Base-by-base conservation (phyloP, 2,888 invertebrate genomes). In the Arctia plantaginis region DNA sequence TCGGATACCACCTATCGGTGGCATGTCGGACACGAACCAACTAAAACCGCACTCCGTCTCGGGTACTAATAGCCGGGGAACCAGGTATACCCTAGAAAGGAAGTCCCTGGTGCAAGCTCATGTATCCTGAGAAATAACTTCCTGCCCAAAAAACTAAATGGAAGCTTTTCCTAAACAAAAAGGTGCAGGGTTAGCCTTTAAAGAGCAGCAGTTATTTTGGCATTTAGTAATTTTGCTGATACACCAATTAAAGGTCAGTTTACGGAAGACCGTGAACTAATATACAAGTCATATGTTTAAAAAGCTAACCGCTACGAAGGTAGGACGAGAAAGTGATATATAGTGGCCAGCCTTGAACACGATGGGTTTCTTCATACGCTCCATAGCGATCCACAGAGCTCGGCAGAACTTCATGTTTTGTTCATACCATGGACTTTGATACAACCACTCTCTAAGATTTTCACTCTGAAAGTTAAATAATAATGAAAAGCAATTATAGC, bases 381-480 rank as follows among this genome's bases (percentile, higher is more conserved):
- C 92, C 91, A 97, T 92, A 8, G 96, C 94, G 66, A 96, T 92
- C 74, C 94, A 87, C 39, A 97, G 84, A 10, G 89, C 87, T 18
- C 91, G 91, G 30, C 90, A 91, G 83, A 96, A 96, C 75, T 85
- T 86, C 0, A 81, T 82, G 72, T 93, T 88, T 84, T 97, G 96
- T 13, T 96, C 93, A 69, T 95, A 92, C 97, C 97, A 97, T 3
- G 94, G 94, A 78, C 96, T 95, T 71, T 93, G 92, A 82, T 96
- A 97, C 80, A 96, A 86, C 67, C 93, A 93, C 51, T 95, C 91
- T 0, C 94, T 90, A 4, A 97, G 90, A 2, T 92, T 88, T 82
- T 94, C 91, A 79, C 96, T 96, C 93, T 84, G 78, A 23, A 83
- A 77, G 35, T 35, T 55, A 18, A 20, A 23, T 1, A 44, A 47